Evolutionary conservation across 2,797 vertebrate species (phyloP).

Genomic region (Cercopithecus petaurista): DNA sequence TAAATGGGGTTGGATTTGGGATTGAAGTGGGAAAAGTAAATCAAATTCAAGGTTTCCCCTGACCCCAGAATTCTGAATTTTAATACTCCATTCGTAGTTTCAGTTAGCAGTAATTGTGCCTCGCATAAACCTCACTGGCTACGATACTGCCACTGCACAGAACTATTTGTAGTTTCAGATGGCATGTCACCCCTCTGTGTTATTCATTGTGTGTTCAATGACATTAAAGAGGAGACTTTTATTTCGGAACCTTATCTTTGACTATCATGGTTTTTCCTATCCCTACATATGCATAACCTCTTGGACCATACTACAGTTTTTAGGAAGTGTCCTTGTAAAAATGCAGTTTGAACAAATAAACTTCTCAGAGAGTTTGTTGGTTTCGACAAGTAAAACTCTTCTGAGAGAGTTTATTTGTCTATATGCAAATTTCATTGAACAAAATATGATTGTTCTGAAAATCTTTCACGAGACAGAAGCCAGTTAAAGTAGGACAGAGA

Average conservation of each 20-base stretch:
- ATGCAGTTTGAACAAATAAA: neutral
- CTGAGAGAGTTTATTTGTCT: neutral
- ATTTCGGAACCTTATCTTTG: slow-evolving; percentile 13
- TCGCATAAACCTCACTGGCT: neutral
- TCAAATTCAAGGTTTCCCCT: neutral
- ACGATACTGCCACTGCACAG: neutral
- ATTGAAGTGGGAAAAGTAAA: neutral
- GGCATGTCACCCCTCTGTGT: neutral
- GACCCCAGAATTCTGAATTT: neutral
- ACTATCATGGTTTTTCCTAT: neutral
- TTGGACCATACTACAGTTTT: neutral
- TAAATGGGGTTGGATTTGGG: neutral
- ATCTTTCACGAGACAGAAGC: neutral
- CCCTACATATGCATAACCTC: neutral
- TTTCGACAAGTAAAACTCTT: slow-evolving; percentile 3
- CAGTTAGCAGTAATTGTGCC: neutral
- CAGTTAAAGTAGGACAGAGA: neutral
- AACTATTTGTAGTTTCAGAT: neutral
- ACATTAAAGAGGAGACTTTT: neutral
- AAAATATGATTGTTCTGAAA: slow-evolving; percentile 31
- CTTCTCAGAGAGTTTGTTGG: neutral
- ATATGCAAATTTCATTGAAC: slow-evolving; percentile 1
- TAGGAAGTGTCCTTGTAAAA: slow-evolving; percentile 17
- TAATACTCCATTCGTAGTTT: neutral
- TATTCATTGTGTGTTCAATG: slow-evolving; percentile 18